Evolutionary conservation across 1,140 invertebrate genomes (phyloP).

Genomic region (Brevipalpus yothersi): DNA sequence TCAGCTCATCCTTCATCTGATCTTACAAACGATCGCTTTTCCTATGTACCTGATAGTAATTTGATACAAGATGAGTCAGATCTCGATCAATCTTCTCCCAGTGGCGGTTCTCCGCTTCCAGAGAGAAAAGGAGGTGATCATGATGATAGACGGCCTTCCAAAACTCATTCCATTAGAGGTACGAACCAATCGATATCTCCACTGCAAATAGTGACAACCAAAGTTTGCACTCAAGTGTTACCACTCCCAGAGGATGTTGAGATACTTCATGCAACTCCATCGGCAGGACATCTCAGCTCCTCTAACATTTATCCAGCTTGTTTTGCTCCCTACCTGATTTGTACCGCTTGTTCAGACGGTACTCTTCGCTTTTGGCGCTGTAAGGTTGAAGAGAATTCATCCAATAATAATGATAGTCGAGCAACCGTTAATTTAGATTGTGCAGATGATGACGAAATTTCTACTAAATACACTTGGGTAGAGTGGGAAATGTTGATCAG

Average conservation of each 20-base stretch:
- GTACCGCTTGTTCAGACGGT: constrained; percentile 76
- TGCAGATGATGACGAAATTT: constrained; percentile 14
- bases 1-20: constrained; percentile 29
- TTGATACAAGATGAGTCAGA: constrained; percentile 54
- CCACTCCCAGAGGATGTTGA: constrained; percentile 67
- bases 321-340: constrained; percentile 80
- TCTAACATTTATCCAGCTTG: constrained; percentile 94
- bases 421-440: background rate
- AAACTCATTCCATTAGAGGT: background rate
- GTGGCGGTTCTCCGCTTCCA: constrained; percentile 12
- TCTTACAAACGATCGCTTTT: constrained; percentile 24
- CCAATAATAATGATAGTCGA: too few species aligned
- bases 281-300: constrained; percentile 88
- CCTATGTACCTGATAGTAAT: constrained; percentile 69
- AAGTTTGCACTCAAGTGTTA: constrained; percentile 52
- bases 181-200: constrained; percentile 15
- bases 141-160: background rate
- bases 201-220: constrained; percentile 36
- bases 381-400: constrained; percentile 23
- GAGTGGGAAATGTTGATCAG: constrained; percentile 73
- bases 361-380: constrained; percentile 60
- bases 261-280: constrained; percentile 67
- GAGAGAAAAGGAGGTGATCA: background rate
- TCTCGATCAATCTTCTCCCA: constrained; percentile 15
- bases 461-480: constrained; percentile 40